These are phyloP conservation scores for Eubasilissa regina DNA, from an alignment of 1,140 invertebrate species.

Conservation along the genomic window DNA sequence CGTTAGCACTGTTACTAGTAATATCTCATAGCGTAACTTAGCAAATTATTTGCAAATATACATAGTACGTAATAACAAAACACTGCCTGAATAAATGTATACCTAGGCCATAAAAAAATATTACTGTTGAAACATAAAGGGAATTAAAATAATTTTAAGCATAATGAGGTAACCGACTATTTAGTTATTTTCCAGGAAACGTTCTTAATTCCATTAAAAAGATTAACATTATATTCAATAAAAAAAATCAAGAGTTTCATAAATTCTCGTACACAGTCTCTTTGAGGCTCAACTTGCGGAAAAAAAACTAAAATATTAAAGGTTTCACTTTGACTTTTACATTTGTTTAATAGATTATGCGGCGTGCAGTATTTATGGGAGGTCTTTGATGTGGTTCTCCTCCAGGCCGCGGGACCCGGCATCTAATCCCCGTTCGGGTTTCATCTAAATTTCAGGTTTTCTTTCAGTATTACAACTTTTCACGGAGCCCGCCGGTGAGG, in stretches of 20 bases:
- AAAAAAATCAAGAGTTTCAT: not conserved
- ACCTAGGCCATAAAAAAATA: no score
- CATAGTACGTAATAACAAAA: no score
- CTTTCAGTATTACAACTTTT: not conserved
- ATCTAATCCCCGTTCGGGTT: constrained; percentile 22
- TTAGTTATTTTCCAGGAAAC: no score
- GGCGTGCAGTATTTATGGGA: constrained; percentile 13
- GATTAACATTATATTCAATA: constrained; percentile 3
- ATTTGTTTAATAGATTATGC: constrained; percentile 27
- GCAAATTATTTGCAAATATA: no score
- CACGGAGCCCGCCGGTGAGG: not conserved
- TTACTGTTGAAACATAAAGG: no score
- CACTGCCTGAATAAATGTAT: no score
- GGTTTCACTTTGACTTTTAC: constrained; percentile 21
- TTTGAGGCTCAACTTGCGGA: not conserved
- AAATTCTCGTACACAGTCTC: constrained; percentile 1
- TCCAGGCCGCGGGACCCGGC: not conserved
- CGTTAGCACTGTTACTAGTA: no score
- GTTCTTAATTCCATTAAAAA: no score
- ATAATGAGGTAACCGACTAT: no score
- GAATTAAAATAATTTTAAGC: no score
- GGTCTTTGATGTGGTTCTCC: constrained; percentile 25
- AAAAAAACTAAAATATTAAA: constrained; percentile 28
- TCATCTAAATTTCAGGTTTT: constrained; percentile 28
- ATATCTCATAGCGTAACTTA: no score